A percentile compares a stretch with the other conserved stretches of the same genome.
Conservation (phyloP, 2,888 invertebrate species). For the Oxytorus armatus region DNA sequence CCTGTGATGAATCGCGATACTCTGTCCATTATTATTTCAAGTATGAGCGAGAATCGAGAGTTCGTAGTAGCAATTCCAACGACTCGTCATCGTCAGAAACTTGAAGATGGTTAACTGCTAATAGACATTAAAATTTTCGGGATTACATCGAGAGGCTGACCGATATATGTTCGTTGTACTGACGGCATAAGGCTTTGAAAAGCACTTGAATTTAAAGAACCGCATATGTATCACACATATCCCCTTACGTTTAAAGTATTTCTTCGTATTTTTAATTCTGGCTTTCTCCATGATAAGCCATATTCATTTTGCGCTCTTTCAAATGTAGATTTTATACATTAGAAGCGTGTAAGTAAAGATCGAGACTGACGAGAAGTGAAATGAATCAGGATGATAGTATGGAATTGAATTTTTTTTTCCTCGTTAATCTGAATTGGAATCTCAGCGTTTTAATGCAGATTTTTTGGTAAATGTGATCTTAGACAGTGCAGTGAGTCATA, state of each 20-base stretch:
- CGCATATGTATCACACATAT: neutral
- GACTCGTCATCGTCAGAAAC: constrained; percentile 21
- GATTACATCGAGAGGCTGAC: constrained; percentile 23
- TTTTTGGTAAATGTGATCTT: no score
- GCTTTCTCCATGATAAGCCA: constrained; percentile 16
- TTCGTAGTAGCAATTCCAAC: constrained; percentile 29
- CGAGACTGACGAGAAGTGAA: neutral
- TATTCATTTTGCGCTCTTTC: neutral
- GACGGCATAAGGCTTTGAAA: no score
- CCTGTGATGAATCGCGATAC: constrained; percentile 14
- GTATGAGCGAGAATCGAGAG: constrained; percentile 12
- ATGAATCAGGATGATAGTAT: neutral
- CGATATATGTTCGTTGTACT: constrained; percentile 4
- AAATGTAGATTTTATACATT: no score
- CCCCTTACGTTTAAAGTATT: constrained; percentile 22
- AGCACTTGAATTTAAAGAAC: constrained; percentile 50
- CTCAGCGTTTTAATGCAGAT: neutral
- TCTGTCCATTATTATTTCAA: constrained; percentile 18
- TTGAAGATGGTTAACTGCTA: constrained; percentile 17
- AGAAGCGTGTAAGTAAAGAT: no score
- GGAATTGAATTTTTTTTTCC: neutral
- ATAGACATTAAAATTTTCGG: constrained; percentile 12
- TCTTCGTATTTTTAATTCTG: constrained; percentile 37
- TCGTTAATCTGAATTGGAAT: neutral
- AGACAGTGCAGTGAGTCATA: no score